Evolutionary conservation across 2,797 vertebrate genomes (phyloP), one percentile per base, ranked within the genome.

Genomic region (Ibycter americanus): DNA sequence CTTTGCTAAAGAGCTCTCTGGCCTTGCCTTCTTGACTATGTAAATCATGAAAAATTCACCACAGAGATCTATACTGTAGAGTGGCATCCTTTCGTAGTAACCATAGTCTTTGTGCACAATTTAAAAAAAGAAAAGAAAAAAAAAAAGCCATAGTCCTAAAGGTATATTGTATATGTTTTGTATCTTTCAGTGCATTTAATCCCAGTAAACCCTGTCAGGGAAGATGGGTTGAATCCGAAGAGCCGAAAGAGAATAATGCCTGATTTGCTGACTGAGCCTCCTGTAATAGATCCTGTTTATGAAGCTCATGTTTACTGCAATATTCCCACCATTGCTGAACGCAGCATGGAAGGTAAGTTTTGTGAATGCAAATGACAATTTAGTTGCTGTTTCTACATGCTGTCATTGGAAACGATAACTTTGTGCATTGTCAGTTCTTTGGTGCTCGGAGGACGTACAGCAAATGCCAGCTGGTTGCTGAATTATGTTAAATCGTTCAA

Each of bases 251-350:
- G 99, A 67, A 98, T 99, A 89, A 99, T 99, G 97, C 99, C 98
- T 0, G 98, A 98, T 83, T 97, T 98, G 11, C 98, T 98, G 97
- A 99, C 99, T 0, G 98, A 99, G 79, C 97, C 98, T 29, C 98
- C 99, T 4, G 97, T 97, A 16, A 96, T 98, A 12, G 98, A 99
- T 95, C 99, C 99, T 0, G 32, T 99, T 51, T 98, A 98, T 12
- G 99, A 99, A 96, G 99, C 99, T 23, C 98, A 97, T 5, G 94
- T 98, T 76, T 99, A 99, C 97, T 99, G 99, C 98, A 99, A 99
- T 82, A 97, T 98, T 51, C 99, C 99, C 15, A 99, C 98, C 66
- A 95, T 97, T 94, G 98, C 98, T 0, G 99, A 99, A 66, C 99
- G 97, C 90, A 99, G 99, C 96, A 99, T 99, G 99, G 99, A 99